phyloP scores from a whole-genome alignment of 2,113 vertebrate species.

The Alces alces region DNA sequence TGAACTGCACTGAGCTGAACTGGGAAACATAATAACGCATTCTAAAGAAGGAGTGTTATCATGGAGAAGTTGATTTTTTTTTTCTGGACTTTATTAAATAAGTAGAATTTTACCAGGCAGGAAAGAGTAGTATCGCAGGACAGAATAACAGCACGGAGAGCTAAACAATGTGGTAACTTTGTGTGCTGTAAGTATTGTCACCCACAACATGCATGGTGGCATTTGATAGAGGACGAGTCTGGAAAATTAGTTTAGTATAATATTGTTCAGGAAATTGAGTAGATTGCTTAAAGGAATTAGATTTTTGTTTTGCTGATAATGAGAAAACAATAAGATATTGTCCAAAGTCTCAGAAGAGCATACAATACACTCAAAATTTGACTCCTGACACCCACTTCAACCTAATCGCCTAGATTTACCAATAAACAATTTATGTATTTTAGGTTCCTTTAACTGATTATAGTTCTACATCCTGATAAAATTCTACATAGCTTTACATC shows the following conservation, averaged over 20 bases:
- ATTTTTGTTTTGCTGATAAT: background rate
- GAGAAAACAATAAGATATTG: background rate
- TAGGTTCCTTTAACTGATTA: background rate
- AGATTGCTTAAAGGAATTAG: background rate
- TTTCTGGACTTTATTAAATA: background rate
- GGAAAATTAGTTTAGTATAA: background rate
- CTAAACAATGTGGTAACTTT: background rate
- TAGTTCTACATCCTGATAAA: background rate
- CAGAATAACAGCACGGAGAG: background rate
- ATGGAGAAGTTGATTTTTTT: background rate
- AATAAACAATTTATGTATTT: background rate
- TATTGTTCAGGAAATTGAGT: background rate
- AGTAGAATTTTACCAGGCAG: background rate
- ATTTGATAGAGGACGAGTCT: background rate
- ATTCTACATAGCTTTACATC: too few species aligned
- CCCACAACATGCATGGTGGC: accelerated
- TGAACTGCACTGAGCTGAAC: background rate
- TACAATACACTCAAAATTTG: background rate
- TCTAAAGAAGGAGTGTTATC: background rate
- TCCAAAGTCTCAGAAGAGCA: background rate
- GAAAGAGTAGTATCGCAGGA: background rate
- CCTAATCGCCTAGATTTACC: background rate
- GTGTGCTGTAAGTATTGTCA: accelerated
- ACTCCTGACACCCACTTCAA: background rate
- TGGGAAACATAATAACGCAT: background rate